Evolutionary conservation across 2,113 vertebrate genomes (phyloP), one percentile per base, ranked within the genome.

Genomic region (Brachyistius frenatus): DNA sequence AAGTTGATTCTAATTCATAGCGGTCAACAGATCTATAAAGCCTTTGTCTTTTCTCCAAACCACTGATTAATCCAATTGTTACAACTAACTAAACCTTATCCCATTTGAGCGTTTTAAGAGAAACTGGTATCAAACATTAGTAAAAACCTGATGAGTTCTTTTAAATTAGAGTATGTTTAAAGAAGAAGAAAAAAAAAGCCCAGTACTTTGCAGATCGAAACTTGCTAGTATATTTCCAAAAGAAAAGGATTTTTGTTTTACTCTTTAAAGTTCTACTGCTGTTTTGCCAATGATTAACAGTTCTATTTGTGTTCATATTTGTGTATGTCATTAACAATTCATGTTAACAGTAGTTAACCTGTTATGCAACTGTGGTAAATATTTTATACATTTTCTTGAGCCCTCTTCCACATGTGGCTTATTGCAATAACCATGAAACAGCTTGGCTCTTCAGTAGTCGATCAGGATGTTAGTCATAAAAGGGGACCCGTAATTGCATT

Each of bases 391-490:
- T 60, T 36, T 70, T 47, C n/a, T 58, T 61, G 30, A 5, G n/a
- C 36, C 15, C 13, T 69, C 37, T 58, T 55, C 23, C 69, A 53
- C 67, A 66, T 36, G 30, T 73, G 9, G 67, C 60, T 58, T 39
- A 31, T 50, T 62, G 57, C 57, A 50, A 68, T 66, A 54, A 66
- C 62, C 56, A 60, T 62, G 77, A 86, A 86, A 77, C 83, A 74
- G 62, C 47, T 44, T 49, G 70, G 68, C 71, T 69, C 64, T 78
- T 47, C 53, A 65, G 76, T 88, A 88, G 37, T 79, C 16, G 16
- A 82, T 92, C 84, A 89, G 72, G 82, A 91, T 83, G 87, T 84
- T 68, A 87, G 87, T 92, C 89, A 88, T 86, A 91, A 89, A 73
- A 54, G 47, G 64, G 75, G 65, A 79, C 80, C 76, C 88, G 86